Conservation (phyloP, 1,140 invertebrate genomes). For the Leptestheria dahalacensis region DNA sequence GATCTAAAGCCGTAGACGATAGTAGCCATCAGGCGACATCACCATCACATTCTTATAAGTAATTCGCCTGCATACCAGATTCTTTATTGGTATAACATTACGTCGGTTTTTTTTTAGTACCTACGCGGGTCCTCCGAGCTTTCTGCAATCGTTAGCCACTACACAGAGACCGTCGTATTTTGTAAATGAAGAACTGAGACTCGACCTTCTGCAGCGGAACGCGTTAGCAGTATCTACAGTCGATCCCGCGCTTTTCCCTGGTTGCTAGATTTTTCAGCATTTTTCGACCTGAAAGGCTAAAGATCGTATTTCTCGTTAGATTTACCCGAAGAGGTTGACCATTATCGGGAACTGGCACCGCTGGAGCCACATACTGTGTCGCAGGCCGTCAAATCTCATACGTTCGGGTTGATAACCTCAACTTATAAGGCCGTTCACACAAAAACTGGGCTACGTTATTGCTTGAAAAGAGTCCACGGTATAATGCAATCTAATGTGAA, state of each 20-base stretch:
- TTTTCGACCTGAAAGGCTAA: not conserved
- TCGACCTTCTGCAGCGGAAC: conserved; percentile 61
- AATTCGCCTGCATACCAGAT: not conserved
- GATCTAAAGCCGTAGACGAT: not conserved
- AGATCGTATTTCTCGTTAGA: conserved; percentile 32
- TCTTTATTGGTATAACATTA: not conserved
- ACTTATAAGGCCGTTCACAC: conserved; percentile 82
- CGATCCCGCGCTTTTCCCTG: conserved; percentile 26
- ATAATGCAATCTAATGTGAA: conserved; percentile 24
- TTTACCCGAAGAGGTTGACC: conserved; percentile 69
- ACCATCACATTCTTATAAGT: not conserved
- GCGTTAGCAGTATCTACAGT: conserved; percentile 44
- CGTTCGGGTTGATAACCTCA: conserved; percentile 59
- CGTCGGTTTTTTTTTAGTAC: not conserved
- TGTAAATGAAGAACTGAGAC: conserved; percentile 53
- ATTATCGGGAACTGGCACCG: conserved; percentile 74
- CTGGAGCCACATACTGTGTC: conserved; percentile 46
- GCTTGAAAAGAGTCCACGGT: conserved; percentile 76
- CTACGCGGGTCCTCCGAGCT: conserved; percentile 7
- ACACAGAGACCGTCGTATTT: conserved; percentile 38
- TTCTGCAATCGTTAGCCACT: conserved; percentile 9
- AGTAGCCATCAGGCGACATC: not conserved
- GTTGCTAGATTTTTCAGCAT: conserved; percentile 17
- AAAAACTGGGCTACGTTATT: conserved; percentile 71
- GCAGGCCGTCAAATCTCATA: conserved; percentile 40